Percentiles rank a stretch among this genome's conserved stretches.
These are phyloP conservation scores for Bradypus variegatus DNA, from an alignment of 2,797 vertebrate species.

Conservation along the genomic window DNA sequence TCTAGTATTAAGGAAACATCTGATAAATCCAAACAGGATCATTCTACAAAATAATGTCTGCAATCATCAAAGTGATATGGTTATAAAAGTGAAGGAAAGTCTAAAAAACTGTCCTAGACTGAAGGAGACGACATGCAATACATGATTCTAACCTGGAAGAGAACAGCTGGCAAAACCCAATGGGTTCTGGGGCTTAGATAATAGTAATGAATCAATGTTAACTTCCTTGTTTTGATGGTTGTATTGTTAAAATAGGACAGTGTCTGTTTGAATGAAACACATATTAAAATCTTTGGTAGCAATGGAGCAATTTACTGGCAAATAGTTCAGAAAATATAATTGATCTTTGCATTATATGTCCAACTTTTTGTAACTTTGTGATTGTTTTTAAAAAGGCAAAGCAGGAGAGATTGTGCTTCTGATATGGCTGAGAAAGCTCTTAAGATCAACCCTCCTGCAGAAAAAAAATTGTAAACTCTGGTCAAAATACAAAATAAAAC, in stretches of 20 bases:
- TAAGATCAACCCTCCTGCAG: not conserved
- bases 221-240: too few species aligned
- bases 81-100: not conserved
- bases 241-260: too few species aligned
- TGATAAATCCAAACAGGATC: not conserved
- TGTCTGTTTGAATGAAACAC: not conserved
- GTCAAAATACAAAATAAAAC: not conserved
- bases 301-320: not conserved
- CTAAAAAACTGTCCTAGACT: not conserved
- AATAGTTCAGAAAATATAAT: not conserved
- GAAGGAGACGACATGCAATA: not conserved
- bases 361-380: not conserved
- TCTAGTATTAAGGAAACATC: not conserved
- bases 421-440: not conserved
- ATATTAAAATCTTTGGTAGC: not conserved
- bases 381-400: not conserved
- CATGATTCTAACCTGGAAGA: not conserved
- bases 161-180: not conserved
- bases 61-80: not conserved
- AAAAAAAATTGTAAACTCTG: not conserved
- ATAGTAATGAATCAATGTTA: rapidly evolving
- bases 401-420: not conserved
- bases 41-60: not conserved
- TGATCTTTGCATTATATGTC: not conserved
- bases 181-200: not conserved